phyloP scores from a whole-genome alignment of 2,797 vertebrate genomes.

The Lepus townsendii region DNA sequence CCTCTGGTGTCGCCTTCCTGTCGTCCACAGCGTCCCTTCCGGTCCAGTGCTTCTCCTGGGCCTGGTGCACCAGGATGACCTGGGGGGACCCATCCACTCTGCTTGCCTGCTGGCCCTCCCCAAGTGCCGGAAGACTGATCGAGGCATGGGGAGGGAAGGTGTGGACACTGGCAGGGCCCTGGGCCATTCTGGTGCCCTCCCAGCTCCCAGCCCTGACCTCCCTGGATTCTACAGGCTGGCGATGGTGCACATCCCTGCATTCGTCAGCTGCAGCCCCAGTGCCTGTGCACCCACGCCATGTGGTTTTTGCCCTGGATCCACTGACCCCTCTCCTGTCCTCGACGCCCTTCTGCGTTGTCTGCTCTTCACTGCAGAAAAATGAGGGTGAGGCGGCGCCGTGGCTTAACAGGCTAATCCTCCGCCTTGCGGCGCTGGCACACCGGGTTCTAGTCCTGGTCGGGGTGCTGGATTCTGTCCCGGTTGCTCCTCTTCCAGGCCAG shows the following conservation, averaged over 20 bases:
- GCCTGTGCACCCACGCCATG: not conserved
- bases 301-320: not conserved
- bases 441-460: too few species aligned
- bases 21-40: not conserved
- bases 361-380: not conserved
- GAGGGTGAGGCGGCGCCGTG: too few species aligned
- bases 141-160: too few species aligned
- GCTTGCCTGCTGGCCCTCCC: too few species aligned
- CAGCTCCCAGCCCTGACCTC: not conserved
- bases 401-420: too few species aligned
- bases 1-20: too few species aligned
- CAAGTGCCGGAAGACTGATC: not conserved
- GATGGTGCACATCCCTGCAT: accelerated
- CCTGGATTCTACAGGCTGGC: not conserved
- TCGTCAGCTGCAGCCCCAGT: not conserved
- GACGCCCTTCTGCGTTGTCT: not conserved
- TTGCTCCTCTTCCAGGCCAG: too few species aligned
- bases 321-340: not conserved
- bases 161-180: not conserved
- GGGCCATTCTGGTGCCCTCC: not conserved
- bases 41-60: not conserved
- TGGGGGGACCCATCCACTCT: not conserved
- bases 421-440: too few species aligned
- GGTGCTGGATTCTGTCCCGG: too few species aligned
- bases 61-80: not conserved